Base-by-base conservation (phyloP, 2,113 vertebrate species). In the Colistium nudipinnis region DNA sequence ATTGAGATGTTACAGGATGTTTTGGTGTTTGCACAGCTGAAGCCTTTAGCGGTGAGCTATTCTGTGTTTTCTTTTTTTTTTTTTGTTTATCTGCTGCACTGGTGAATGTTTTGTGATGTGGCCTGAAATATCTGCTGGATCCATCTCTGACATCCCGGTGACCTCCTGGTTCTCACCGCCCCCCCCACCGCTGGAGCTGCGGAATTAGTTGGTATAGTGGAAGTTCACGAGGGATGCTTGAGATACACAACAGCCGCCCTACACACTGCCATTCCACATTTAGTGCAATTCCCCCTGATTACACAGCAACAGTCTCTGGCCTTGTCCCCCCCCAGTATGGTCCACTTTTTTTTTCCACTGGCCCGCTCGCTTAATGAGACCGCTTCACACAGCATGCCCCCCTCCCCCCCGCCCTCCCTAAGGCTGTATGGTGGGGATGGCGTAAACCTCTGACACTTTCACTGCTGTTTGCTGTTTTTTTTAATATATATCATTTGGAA, bases 291-390 rank as follows among this genome's bases (percentile, higher is more conserved):
- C 67, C 76, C 66, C 75, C 65, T 49, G 35, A 81, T 81, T 80
- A 80, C 76, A 82, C 81, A 22, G 75, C 69, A 78, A 83, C 80
- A 62, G 79, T 49, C 41, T 71, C 70, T 14, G 49, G 25, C 33
- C 71, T 25, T 55, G 72, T 55, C 67, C 77, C 67, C 80, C 76
- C 81, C 75, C 41, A 41, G 19, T 25, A 45, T 24, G 27, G 60
- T 76, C 64, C 56, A 70, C 70, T 76, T 33, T 33, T n/a, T n/a
- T 74, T 85, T 87, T 87, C 82, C 78, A 76, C 7, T 38, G 62
- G 59, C 60, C 16, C 22, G 43, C 30, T 31, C 17, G 7, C 73
- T 66, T 79, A 79, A 87, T 82, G 83, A 84, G 73, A 74, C 71
- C 45, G 54, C 75, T 87, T 80, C 67, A 75, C 74, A 84, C 64